Base-by-base conservation (phyloP, 2,797 vertebrate genomes). In the Crocodylus rhombifer region DNA sequence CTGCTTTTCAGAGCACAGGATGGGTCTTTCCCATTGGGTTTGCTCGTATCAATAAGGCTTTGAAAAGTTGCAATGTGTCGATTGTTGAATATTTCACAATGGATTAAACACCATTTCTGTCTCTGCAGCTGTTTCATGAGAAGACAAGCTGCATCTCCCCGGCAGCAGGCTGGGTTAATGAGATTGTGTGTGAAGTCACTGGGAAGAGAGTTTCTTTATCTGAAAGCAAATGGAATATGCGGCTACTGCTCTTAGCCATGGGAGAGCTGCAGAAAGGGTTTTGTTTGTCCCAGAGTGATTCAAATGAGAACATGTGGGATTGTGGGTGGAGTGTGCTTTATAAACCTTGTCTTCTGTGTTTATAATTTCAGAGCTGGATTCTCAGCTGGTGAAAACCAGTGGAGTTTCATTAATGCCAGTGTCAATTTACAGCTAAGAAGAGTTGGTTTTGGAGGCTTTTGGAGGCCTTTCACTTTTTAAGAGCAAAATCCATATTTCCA, bases 31-130 rank as follows among this genome's bases (percentile, higher is more conserved):
- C 95, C 92, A 55, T 1, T 82, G 96, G 95, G 93, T 30, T 89
- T 87, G 42, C 42, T 93, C 91, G 94, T 96, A 96, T 97, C 97
- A 94, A 96, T 73, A 86, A 96, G 96, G 93, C 92, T 96, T 94
- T 95, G 94, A 90, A 95, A 95, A 97, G 95, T 18, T 93, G 95
- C 95, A 94, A 79, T 21, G 7, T 83, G 89, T 94, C 86, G 78
- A 42, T 92, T 93, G 90, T 93, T 96, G 97, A 95, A 93, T 87
- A 61, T 90, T 95, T 91, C 95, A 92, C 83, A 95, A 95, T 88
- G 85, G 96, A 93, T 96, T 96, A 94, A 94, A 76, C 42, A 42
- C 14, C 73, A 80, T 87, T 96, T 93, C 87, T 96, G 80, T 92
- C 82, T 65, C 89, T 76, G 87, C 97, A 97, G 97, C 96, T 96